Base-by-base conservation (phyloP, 2,797 vertebrate species). In the Valencia hispanica region DNA sequence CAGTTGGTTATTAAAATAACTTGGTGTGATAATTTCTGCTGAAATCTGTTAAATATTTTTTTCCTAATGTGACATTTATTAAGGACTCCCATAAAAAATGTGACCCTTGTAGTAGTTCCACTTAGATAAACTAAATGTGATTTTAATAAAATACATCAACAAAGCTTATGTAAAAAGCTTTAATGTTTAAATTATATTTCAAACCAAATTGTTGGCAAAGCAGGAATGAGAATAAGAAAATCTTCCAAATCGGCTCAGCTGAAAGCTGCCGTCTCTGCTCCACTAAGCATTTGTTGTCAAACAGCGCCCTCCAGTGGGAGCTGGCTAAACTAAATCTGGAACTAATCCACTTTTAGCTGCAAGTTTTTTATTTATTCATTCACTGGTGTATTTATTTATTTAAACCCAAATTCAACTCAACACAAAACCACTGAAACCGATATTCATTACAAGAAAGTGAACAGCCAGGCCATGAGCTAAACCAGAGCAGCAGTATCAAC, bases 251-350 rank as follows among this genome's bases (percentile, higher is more conserved):
- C 39, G 65, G 68, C 41, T 81, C 81, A 74, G 68, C 69, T 76
- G n/a, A 2, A 17, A 70, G 43, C 51, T 1, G 12, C 27, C 45
- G 3, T 18, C 8, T n/a, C 11, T 2, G 65, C 70, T 66, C 55
- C 53, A 66, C 14, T 48, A 25, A 63, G 0, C 50, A 94, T 94
- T 92, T 83, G 57, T 91, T 79, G 91, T 89, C 88, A 63, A 90
- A 90, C 88, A 94, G 90, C 93, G 90, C 93, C 94, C 91, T 89
- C 93, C 86, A 89, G 94, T 89, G 94, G 25, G 51, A 0, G 2
- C 0, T 14, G 2, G 0, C 11, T 1, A 39, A 83, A 79, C 53
- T 55, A 4, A 82, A 36, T 18, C 12, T 55, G 9, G 34, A 65
- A 41, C 51, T 8, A 12, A 32, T 18, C 34, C 27, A 43, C 10